Percentiles rank a stretch among this genome's conserved stretches.
Conservation (phyloP, 2,797 vertebrate genomes). For the Sebastes cheni region DNA sequence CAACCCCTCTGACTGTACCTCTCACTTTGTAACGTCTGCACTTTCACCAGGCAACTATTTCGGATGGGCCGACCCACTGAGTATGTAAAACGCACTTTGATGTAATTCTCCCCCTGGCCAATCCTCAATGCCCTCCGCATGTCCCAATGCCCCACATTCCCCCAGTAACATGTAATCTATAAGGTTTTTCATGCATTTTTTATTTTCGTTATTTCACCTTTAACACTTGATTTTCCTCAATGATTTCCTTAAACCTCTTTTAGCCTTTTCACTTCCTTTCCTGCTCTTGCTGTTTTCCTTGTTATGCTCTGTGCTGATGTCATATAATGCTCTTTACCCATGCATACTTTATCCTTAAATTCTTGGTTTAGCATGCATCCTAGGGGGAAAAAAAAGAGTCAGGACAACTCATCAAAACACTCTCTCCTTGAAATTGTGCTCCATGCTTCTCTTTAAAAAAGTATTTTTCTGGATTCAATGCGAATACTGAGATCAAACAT, state of each 20-base stretch:
- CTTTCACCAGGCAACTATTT: slow-evolving; percentile 97
- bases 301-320: slow-evolving; percentile 9
- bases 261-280: slow-evolving; percentile 2
- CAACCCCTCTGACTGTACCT: slow-evolving; percentile 47
- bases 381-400: not conserved
- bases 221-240: slow-evolving; percentile 16
- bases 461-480: not conserved
- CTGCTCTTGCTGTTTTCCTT: slow-evolving; percentile 17
- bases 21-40: slow-evolving; percentile 85
- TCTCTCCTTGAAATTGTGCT: not conserved
- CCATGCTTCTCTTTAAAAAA: not conserved
- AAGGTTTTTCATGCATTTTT: slow-evolving; percentile 46
- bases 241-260: slow-evolving; percentile 16
- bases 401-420: not conserved
- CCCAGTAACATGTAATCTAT: slow-evolving; percentile 4
- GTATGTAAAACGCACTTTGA: slow-evolving; percentile 89
- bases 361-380: not conserved
- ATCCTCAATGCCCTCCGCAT: slow-evolving; percentile 76
- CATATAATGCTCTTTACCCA: not conserved
- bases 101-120: slow-evolving; percentile 63
- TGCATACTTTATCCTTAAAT: not conserved
- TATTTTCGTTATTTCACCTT: slow-evolving; percentile 65
- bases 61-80: slow-evolving; percentile 94
- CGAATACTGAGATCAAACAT: not conserved
- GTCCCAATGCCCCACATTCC: slow-evolving; percentile 59